phyloP scores from a whole-genome alignment of 2,888 invertebrate species.

The Pyralis farinalis region DNA sequence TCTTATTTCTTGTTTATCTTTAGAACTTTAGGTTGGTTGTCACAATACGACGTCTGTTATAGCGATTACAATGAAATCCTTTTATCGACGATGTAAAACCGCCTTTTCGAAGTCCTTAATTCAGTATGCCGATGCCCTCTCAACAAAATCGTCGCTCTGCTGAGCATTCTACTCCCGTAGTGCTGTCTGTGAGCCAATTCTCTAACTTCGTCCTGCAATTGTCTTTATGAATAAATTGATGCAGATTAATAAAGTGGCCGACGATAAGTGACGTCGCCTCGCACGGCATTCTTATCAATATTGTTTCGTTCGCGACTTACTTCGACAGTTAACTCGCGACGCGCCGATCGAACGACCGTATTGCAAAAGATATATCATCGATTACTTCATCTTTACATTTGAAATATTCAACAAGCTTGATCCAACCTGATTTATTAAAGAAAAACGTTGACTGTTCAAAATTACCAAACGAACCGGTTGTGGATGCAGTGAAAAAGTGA shows the following conservation, averaged over 20 bases:
- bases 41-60: too few relatives aligned
- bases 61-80: too few relatives aligned
- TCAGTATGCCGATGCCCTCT: neutral
- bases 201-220: slow-evolving; percentile 42
- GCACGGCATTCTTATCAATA: slow-evolving; percentile 61
- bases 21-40: too few relatives aligned
- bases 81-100: too few relatives aligned
- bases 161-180: neutral
- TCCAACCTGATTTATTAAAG: slow-evolving; percentile 20
- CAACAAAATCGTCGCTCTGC: neutral
- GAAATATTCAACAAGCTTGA: slow-evolving; percentile 14
- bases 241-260: slow-evolving; percentile 69
- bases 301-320: slow-evolving; percentile 50
- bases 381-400: slow-evolving; percentile 19
- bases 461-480: slow-evolving; percentile 8
- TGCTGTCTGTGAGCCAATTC: neutral
- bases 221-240: slow-evolving; percentile 72
- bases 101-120: too few relatives aligned
- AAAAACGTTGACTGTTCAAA: slow-evolving; percentile 12
- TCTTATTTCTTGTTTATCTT: neutral
- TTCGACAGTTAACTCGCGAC: slow-evolving; percentile 56
- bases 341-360: slow-evolving; percentile 48
- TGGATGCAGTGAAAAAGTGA: slow-evolving; percentile 20
- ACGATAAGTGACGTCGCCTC: slow-evolving; percentile 57
- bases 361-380: slow-evolving; percentile 27